Evolutionary conservation across 2,113 vertebrate species (phyloP), one percentile per base, ranked within the genome.

Genomic region (Scatophagus argus): DNA sequence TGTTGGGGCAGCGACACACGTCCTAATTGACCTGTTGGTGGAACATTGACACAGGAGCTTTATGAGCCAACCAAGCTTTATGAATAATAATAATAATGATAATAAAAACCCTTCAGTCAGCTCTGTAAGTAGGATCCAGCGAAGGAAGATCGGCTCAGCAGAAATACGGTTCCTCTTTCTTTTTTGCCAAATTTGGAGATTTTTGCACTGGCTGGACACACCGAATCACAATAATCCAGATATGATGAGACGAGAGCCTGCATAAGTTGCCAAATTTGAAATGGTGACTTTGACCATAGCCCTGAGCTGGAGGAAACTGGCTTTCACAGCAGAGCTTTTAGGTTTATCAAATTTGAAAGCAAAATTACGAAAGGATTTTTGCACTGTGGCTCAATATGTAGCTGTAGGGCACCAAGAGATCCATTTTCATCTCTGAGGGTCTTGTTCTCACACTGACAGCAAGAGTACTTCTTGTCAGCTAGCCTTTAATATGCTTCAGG

Each of bases 251-350:
- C 17, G 32, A 71, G 84, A 83, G 81, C 63, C 27, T 44, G 27
- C 59, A 52, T 74, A 61, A 83, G 54, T 58, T 56, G 36, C 56
- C 31, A 80, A 34, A 83, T 80, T 73, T 11, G 32, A 74, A 23
- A 72, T 49, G 55, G 73, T 29, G 60, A 69, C 83, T 82, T 75
- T 84, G 61, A 63, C 74, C 58, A 10, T 54, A 59, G 80, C 88
- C 73, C 39, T 34, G 43, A 81, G 87, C 80, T 64, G 39, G 65
- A 54, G 46, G 49, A 74, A 90, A 91, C n/a, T 69, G 69, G 70
- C 75, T 89, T 89, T 88, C 69, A 89, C 81, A 77, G 76, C 54
- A 29, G 7, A 82, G 74, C 31, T 29, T 84, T 89, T 61, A 65
- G 55, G 64, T 76, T 84, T 78, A 72, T 87, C 67, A 71, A 63